phyloP scores from a whole-genome alignment of 2,113 vertebrate species.

The Brienomyrus longianalis region DNA sequence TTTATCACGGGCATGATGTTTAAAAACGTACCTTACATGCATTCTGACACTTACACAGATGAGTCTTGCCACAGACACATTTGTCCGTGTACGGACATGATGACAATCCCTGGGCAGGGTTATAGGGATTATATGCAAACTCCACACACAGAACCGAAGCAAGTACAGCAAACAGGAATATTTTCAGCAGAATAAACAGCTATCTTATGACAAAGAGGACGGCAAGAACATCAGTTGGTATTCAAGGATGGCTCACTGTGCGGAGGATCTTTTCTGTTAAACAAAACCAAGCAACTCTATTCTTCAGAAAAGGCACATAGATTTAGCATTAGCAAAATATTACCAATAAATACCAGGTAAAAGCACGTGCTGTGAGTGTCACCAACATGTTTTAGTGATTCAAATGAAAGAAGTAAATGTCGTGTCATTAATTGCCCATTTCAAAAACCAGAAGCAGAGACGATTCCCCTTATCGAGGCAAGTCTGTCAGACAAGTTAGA shows the following conservation, averaged over 20 bases:
- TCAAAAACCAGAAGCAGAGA: background rate
- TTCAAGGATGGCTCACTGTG: background rate
- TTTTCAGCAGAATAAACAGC: background rate
- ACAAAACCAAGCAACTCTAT: background rate
- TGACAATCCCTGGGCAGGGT: background rate
- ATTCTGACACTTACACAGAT: background rate
- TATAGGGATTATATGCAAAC: too few relatives aligned
- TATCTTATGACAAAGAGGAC: background rate
- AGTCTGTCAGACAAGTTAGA: background rate
- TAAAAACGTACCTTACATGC: background rate
- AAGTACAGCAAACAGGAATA: background rate
- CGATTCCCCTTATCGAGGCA: background rate
- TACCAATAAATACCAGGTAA: background rate
- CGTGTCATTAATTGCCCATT: background rate
- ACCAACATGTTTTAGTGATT: background rate
- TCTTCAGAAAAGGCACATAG: background rate
- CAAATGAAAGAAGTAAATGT: background rate
- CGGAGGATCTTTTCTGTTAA: background rate
- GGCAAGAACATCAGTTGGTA: background rate
- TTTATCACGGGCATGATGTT: background rate
- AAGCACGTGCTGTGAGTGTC: background rate
- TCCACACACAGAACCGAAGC: background rate
- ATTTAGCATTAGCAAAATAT: background rate
- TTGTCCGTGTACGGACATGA: background rate
- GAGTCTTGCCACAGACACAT: background rate